Evolutionary conservation across 2,113 vertebrate species (phyloP).

Genomic region (Scartelaos histophorus): DNA sequence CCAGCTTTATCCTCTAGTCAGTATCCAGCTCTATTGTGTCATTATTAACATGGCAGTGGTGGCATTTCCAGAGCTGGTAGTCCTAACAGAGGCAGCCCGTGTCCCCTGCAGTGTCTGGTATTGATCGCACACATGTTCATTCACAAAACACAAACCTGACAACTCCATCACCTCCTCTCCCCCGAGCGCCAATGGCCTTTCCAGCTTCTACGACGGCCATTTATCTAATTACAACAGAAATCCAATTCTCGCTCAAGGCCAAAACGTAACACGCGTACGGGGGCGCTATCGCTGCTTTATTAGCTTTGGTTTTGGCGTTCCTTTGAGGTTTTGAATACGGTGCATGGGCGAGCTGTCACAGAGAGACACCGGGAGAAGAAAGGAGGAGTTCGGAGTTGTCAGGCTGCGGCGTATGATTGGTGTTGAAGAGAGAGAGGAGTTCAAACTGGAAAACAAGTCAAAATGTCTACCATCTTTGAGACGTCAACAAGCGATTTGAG

Average conservation of each 20-base stretch:
- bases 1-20: neutral
- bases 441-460: slow-evolving; percentile 10
- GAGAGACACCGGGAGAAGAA: slow-evolving; percentile 38
- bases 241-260: slow-evolving; percentile 2
- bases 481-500: slow-evolving; percentile 9
- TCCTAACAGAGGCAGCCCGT: neutral
- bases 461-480: slow-evolving; percentile 4
- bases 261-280: slow-evolving; percentile 16
- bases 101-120: slow-evolving; percentile 3
- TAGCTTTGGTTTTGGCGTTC: neutral
- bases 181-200: slow-evolving; percentile 42
- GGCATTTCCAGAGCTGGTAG: neutral
- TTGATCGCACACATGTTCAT: slow-evolving; percentile 35
- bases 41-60: neutral
- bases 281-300: slow-evolving; percentile 2
- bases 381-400: slow-evolving; percentile 20
- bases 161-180: slow-evolving; percentile 21
- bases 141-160: slow-evolving; percentile 37
- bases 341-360: slow-evolving; percentile 27
- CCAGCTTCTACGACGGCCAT: slow-evolving; percentile 1
- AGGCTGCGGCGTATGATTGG: slow-evolving; percentile 6
- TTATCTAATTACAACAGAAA: slow-evolving; percentile 23
- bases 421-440: neutral
- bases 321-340: slow-evolving; percentile 52
- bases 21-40: neutral